Percentiles rank a stretch among this genome's conserved stretches.
Conservation (phyloP, 1,140 invertebrate species). For the Temnothorax longispinosus region DNA sequence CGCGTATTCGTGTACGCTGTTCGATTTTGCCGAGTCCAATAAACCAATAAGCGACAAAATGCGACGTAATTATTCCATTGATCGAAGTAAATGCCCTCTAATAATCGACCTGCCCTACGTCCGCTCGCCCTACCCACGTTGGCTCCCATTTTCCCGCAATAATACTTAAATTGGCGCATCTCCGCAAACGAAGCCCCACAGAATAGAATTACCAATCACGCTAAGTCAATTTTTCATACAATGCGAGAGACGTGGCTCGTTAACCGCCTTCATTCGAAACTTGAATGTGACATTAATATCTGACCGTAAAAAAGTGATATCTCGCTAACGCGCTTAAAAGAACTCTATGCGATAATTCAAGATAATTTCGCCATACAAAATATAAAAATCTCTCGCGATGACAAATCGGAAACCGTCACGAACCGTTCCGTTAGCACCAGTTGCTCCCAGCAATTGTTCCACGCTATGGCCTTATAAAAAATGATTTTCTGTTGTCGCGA, state of each 20-base stretch:
- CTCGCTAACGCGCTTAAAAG: background rate
- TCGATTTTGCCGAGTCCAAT: background rate
- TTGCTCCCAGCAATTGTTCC: background rate
- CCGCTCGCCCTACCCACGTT: background rate
- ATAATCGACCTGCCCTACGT: slow-evolving; percentile 53
- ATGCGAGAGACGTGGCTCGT: background rate
- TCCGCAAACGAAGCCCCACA: slow-evolving; percentile 47
- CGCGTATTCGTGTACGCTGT: background rate
- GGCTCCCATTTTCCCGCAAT: slow-evolving; percentile 28
- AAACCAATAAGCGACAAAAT: slow-evolving; percentile 35
- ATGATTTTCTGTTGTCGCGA: background rate
- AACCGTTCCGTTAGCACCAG: background rate
- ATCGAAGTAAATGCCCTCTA: slow-evolving; percentile 17
- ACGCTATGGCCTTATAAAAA: background rate
- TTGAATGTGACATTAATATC: slow-evolving; percentile 1
- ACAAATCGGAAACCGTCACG: background rate
- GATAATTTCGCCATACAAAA: background rate
- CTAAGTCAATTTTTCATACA: slow-evolving; percentile 38
- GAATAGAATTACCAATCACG: slow-evolving; percentile 53
- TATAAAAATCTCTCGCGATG: background rate
- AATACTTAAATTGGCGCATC: slow-evolving; percentile 45
- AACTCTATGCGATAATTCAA: background rate
- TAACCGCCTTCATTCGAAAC: slow-evolving; percentile 18
- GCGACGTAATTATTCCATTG: slow-evolving; percentile 36
- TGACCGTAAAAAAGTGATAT: background rate